A percentile compares a stretch with the other conserved stretches of the same genome.
These are phyloP conservation scores for Paratilapia polleni DNA, from an alignment of 2,113 vertebrate genomes.

Conservation along the genomic window DNA sequence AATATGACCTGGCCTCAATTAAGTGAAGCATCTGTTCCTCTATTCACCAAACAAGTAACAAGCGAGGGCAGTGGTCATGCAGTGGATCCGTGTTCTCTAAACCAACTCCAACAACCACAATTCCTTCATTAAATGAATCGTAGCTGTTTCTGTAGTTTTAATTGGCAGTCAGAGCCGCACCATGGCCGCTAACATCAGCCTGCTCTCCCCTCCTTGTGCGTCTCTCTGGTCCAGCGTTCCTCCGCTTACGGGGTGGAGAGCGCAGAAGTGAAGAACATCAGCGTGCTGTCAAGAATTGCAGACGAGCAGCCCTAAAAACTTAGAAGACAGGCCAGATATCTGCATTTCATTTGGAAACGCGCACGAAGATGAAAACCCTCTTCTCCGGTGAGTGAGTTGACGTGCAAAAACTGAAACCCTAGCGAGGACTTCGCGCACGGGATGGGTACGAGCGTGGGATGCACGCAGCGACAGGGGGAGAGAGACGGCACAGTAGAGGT, in stretches of 20 bases:
- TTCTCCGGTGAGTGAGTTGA: not conserved
- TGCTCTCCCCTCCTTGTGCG: conserved; percentile 54
- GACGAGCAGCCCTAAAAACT: not conserved
- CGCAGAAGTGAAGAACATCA: conserved; percentile 42
- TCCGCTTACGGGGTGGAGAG: conserved; percentile 60
- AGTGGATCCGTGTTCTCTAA: not conserved
- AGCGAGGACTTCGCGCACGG: not conserved
- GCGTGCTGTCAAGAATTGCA: conserved; percentile 21
- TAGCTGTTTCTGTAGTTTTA: conserved; percentile 5
- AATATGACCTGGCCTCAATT: not conserved
- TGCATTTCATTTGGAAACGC: not conserved
- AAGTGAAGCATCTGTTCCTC: not conserved
- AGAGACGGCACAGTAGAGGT: not conserved
- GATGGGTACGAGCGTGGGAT: not conserved
- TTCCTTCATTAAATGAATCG: not conserved
- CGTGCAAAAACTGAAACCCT: not conserved
- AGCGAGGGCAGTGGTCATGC: not conserved
- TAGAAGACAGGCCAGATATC: not conserved
- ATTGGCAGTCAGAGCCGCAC: conserved; percentile 30
- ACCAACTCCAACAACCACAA: not conserved
- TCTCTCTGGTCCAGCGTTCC: conserved; percentile 48
- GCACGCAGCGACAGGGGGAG: conserved; percentile 1
- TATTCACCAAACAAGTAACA: not conserved
- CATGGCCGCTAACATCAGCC: conserved; percentile 53
- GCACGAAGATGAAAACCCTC: not conserved